A percentile compares a stretch with the other conserved stretches of the same genome.
Conservation (phyloP, 1,140 invertebrate species). For the Carposina sasakii region DNA sequence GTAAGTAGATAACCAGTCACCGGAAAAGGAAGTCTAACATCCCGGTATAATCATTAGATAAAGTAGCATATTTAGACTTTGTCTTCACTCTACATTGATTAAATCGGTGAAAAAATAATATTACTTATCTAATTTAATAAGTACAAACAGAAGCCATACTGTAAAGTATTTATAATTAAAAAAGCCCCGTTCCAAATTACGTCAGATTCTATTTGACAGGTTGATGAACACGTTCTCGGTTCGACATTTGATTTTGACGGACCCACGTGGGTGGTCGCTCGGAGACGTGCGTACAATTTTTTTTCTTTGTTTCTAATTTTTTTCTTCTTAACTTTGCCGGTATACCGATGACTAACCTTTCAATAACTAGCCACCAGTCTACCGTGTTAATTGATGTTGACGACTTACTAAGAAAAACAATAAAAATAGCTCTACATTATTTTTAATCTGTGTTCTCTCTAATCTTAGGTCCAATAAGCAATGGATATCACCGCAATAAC, state of each 20-base stretch:
- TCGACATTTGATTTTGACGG: conserved; percentile 58
- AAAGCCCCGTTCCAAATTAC: conserved; percentile 53
- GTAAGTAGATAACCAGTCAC: too few species aligned
- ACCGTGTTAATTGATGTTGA: conserved; percentile 49
- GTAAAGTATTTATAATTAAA: conserved; percentile 36
- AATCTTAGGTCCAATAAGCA: conserved; percentile 26
- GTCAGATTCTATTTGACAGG: conserved; percentile 68
- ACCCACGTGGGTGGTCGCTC: conserved; percentile 59
- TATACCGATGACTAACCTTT: conserved; percentile 60
- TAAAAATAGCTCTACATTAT: neutral
- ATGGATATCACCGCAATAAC: conserved; percentile 31
- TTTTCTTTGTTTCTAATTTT: conserved; percentile 46
- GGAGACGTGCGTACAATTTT: conserved; percentile 41
- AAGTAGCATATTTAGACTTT: too few species aligned
- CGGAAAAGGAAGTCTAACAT: too few species aligned
- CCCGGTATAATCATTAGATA: too few species aligned
- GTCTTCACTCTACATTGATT: too few species aligned
- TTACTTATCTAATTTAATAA: too few species aligned
- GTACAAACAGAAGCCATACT: conserved; percentile 53
- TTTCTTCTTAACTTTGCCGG: conserved; percentile 40
- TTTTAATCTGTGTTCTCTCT: neutral
- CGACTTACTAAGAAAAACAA: neutral
- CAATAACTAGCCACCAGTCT: conserved; percentile 57
- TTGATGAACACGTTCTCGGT: conserved; percentile 62
- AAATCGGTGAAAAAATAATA: too few species aligned